Base-by-base conservation (phyloP, 2,113 vertebrate species). In the Cheilinus undulatus region DNA sequence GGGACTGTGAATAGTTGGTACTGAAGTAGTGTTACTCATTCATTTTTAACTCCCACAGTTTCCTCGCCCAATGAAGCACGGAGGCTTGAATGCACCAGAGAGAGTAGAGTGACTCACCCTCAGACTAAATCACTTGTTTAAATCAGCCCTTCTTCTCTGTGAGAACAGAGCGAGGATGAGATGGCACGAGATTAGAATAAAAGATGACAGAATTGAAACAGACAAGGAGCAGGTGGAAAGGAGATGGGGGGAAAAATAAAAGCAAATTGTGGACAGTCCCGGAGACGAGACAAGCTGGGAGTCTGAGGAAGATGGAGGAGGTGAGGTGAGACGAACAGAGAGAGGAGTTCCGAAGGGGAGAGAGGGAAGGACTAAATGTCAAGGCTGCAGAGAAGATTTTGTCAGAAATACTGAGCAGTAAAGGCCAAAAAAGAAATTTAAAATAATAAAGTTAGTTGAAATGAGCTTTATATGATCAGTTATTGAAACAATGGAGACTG, bases 31-130 rank as follows among this genome's bases (percentile, higher is more conserved):
- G 40, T 76, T 72, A 69, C 53, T 84, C 71, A 73, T 73, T 70
- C 54, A 36, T 32, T 74, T 69, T 69, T 22, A 65, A 76, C 75
- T 45, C 78, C 82, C 74, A 73, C 82, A 28, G 56, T 79, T 63
- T 68, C 56, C 11, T 64, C 45, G 20, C 69, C 70, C 36, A 11
- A 6, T 48, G 50, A 60, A 69, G 63, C 75, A 46, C 10, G 26
- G 51, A 23, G 53, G 69, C 52, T 24, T 62, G 62, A 81, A 75
- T 1, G 4, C 65, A 56, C 34, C 36, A 0, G 34, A 20, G 57
- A 74, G 58, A 74, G 64, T 64, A 57, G 43, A 62, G 56, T 51
- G 69, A 77, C 48, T 83, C 73, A 77, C 45, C 62, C 46, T 17
- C 46, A 63, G 50, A 63, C 23, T 20, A 51, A 73, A 67, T 67